These are phyloP conservation scores for Megaustenia siamemsis DNA, from an alignment of 2,888 invertebrate species.

Conservation along the genomic window DNA sequence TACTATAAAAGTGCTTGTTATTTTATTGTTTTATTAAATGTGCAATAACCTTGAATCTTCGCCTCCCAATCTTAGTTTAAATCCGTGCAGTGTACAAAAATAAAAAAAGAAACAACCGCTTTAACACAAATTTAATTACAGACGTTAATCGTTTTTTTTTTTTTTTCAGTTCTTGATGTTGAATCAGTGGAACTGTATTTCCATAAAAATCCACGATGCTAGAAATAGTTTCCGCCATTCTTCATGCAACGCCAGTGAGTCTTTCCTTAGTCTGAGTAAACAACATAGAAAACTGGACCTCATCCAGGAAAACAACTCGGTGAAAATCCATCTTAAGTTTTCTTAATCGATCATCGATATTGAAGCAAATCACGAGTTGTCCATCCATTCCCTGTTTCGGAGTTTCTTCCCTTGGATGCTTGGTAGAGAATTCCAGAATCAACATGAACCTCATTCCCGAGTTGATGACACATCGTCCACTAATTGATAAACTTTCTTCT, in stretches of 20 bases:
- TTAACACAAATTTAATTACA: too few species aligned
- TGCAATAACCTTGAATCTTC: too few species aligned
- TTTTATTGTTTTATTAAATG: too few species aligned
- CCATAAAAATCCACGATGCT: too few species aligned
- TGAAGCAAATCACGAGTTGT: conserved; percentile 42
- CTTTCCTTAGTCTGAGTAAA: conserved; percentile 30
- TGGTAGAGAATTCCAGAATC: conserved; percentile 32
- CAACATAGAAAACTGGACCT: conserved; percentile 18
- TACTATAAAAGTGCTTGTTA: too few species aligned
- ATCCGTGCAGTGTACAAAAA: too few species aligned
- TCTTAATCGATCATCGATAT: conserved; percentile 50
- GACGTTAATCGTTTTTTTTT: too few species aligned
- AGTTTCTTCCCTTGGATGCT: conserved; percentile 27
- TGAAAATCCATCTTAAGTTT: conserved; percentile 45
- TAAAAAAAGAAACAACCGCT: too few species aligned
- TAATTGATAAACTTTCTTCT: conserved; percentile 54
- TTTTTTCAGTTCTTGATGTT: too few species aligned
- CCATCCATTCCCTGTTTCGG: background rate
- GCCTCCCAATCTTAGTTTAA: too few species aligned
- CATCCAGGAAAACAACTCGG: conserved; percentile 33
- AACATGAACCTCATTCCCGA: conserved; percentile 29
- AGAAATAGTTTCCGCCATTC: too few species aligned
- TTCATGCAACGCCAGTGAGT: background rate
- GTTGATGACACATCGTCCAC: conserved; percentile 21
- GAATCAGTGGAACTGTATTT: too few species aligned